Evolutionary conservation across 1,140 invertebrate species (phyloP).

Genomic region (Reticulitermes speratus): DNA sequence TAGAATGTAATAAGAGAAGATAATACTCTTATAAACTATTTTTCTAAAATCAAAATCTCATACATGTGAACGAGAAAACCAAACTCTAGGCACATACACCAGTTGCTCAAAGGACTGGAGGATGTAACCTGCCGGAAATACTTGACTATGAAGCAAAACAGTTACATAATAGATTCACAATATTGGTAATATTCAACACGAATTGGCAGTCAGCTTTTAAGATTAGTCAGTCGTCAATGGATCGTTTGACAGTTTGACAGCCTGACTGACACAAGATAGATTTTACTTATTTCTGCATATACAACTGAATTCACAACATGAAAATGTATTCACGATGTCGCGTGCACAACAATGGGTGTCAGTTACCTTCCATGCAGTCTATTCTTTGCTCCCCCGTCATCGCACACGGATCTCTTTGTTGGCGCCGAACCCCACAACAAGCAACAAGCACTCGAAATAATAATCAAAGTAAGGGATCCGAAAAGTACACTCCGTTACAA

Average conservation of each 20-base stretch:
- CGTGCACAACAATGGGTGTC: conserved; percentile 9
- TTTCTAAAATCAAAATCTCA: no score
- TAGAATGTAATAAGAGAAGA: no score
- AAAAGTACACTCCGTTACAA: background rate
- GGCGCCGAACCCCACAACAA: background rate
- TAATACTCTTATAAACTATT: no score
- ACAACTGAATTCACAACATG: background rate
- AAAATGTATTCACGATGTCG: background rate
- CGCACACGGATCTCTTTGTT: background rate
- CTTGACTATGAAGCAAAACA: no score
- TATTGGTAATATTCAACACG: background rate
- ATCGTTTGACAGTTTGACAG: background rate
- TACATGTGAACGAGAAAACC: no score
- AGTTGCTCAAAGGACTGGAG: no score
- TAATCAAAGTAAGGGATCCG: background rate
- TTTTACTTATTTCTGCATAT: background rate
- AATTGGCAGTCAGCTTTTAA: background rate
- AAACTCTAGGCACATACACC: no score
- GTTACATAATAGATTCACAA: background rate
- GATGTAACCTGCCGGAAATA: no score
- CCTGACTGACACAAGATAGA: background rate
- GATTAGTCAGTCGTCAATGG: background rate
- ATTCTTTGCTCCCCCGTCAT: background rate
- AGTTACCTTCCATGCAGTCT: background rate
- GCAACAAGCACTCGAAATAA: conserved; percentile 14